Conservation (phyloP, 2,888 invertebrate genomes). For the Thera obeliscata region DNA sequence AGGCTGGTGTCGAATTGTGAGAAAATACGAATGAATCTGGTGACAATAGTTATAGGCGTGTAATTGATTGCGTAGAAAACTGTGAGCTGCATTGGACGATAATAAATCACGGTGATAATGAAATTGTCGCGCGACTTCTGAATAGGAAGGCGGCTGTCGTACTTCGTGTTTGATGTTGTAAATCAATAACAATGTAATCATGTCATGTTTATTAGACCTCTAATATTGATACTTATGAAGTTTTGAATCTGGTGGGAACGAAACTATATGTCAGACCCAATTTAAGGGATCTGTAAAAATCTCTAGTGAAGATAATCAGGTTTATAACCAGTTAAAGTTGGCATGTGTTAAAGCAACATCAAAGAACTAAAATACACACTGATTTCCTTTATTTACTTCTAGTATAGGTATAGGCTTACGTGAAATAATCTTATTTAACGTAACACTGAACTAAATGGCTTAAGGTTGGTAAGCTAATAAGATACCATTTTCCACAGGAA, state of each 20-base stretch:
- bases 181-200: slow-evolving; percentile 39
- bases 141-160: slow-evolving; percentile 54
- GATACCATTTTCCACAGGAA: slow-evolving; percentile 16
- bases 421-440: slow-evolving; percentile 42
- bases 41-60: slow-evolving; percentile 66
- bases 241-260: neutral
- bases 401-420: slow-evolving; percentile 15
- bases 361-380: too few species aligned
- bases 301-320: too few species aligned
- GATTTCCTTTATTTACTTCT: too few species aligned
- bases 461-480: slow-evolving; percentile 38
- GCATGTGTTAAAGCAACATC: too few species aligned
- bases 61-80: slow-evolving; percentile 70
- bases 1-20: slow-evolving; percentile 62
- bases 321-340: too few species aligned
- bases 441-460: slow-evolving; percentile 41
- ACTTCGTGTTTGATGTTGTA: slow-evolving; percentile 38
- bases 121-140: slow-evolving; percentile 60
- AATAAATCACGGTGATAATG: slow-evolving; percentile 67
- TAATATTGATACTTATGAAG: neutral
- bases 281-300: too few species aligned
- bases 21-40: slow-evolving; percentile 40
- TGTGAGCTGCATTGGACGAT: slow-evolving; percentile 50
- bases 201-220: slow-evolving; percentile 29
- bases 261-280: neutral